Percentiles rank a stretch among this genome's conserved stretches.
These are phyloP conservation scores for Pangasius djambal DNA, from an alignment of 2,797 vertebrate genomes.

Conservation along the genomic window DNA sequence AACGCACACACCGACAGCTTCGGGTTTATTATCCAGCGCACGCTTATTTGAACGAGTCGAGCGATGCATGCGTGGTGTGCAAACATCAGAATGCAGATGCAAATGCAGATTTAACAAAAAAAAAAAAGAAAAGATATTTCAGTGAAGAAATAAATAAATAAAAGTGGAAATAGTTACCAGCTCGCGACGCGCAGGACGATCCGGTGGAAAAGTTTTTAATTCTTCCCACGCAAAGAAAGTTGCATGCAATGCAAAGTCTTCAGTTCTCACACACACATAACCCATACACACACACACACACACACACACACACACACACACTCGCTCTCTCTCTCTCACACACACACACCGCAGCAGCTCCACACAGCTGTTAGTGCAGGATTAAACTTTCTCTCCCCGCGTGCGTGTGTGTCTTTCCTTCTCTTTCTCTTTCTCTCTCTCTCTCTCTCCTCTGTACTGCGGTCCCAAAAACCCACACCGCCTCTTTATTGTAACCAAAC, in stretches of 20 bases:
- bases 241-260: conserved; percentile 15
- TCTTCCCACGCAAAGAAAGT: conserved; percentile 41
- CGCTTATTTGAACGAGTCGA: background rate
- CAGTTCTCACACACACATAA: conserved; percentile 19
- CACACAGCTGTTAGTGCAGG: conserved; percentile 51
- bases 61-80: background rate
- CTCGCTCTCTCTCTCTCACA: background rate
- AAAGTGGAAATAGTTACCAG: conserved; percentile 27
- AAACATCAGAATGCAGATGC: background rate
- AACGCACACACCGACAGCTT: background rate
- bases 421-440: conserved; percentile 64
- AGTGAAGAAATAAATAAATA: background rate
- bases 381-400: conserved; percentile 65
- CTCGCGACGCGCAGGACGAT: conserved; percentile 16
- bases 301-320: background rate
- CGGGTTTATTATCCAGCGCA: background rate
- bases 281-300: background rate
- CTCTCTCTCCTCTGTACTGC: conserved; percentile 70
- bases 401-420: conserved; percentile 21
- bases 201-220: background rate
- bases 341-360: conserved; percentile 32
- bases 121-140: background rate
- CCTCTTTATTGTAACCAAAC: conserved; percentile 88
- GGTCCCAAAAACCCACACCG: conserved; percentile 74
- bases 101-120: background rate